Evolutionary conservation across 1,140 invertebrate species (phyloP), one percentile per base, ranked within the genome.

Genomic region (Homarus americanus): DNA sequence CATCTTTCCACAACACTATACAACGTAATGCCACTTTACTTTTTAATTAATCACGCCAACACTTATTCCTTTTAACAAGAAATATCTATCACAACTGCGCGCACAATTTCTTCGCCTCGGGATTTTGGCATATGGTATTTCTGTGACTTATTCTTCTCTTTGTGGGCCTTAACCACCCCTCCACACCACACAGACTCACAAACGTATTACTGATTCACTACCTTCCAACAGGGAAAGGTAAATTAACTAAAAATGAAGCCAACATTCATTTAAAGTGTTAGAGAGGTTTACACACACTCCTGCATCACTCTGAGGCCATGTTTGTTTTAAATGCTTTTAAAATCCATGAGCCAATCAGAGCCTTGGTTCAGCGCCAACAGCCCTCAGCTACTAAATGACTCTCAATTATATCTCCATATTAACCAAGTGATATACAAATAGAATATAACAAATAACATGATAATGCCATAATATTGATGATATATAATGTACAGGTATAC

Each of bases 271-370:
- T 24, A 82, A 82, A 82, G 63, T 36, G 80, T 20, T n/a, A 7
- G 82, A 69, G 36, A 69, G 82, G n/a, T 69, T 69, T 15, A 41
- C 20, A 78, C 75, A 44, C 75, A 78, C 75, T 32, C 5, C 63
- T 32, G 63, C 5, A 1, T 85, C 82, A 84, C 89, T 85, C 82
- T 58, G 89, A 79, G 66, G 89, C 89, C 89, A 91, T 91, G 89
- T 91, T 91, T 78, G 89, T 91, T 91, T 90, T 91, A 91, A 91
- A 91, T 91, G 89, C 82, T 85, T 91, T 91, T 76, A 91, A 91
- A 91, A 84, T 91, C 72, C 82, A 34, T 69, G 72, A 58, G 58
- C 89, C 89, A 91, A 91, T 91, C 89, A 91, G 36, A 79, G 49
- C n/a, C 58, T 17, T 3, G 9, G 38, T 24, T 34, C 1, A 2